A percentile compares a stretch with the other conserved stretches of the same genome.
These are phyloP conservation scores for Pachypanchax playfairii DNA, from an alignment of 2,113 vertebrate genomes.

Conservation along the genomic window DNA sequence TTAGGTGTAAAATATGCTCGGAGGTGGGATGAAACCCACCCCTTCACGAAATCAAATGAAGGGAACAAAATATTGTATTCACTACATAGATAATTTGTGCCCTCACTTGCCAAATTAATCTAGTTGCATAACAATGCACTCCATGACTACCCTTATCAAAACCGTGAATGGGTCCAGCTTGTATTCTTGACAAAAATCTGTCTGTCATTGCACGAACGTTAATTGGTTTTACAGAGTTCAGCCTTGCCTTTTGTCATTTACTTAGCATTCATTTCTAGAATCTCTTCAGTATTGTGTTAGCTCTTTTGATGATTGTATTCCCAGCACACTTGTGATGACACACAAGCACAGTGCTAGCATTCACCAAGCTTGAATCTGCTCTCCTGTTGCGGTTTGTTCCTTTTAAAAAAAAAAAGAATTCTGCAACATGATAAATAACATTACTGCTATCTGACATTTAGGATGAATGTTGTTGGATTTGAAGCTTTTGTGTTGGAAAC, in stretches of 20 bases:
- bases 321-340: conserved; percentile 43
- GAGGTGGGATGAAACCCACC: conserved; percentile 57
- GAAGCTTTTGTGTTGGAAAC: conserved; percentile 62
- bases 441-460: conserved; percentile 74
- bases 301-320: conserved; percentile 46
- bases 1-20: conserved; percentile 52
- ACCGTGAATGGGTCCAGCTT: conserved; percentile 70
- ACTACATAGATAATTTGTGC: conserved; percentile 54
- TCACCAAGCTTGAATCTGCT: conserved; percentile 24
- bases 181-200: conserved; percentile 65
- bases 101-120: conserved; percentile 72
- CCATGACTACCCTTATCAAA: conserved; percentile 58
- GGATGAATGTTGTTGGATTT: conserved; percentile 72
- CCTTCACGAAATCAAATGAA: conserved; percentile 52
- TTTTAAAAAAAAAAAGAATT: conserved; percentile 63
- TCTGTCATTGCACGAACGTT: conserved; percentile 52
- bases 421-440: conserved; percentile 68
- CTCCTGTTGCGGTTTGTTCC: conserved; percentile 43
- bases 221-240: conserved; percentile 65
- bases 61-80: conserved; percentile 58
- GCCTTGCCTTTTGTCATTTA: conserved; percentile 61
- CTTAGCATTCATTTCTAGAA: conserved; percentile 59
- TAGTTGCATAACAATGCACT: conserved; percentile 39
- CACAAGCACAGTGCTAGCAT: conserved; percentile 4
- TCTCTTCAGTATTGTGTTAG: conserved; percentile 29